Conservation (phyloP, 2,113 vertebrate species). For the Erpornis zantholeuca region DNA sequence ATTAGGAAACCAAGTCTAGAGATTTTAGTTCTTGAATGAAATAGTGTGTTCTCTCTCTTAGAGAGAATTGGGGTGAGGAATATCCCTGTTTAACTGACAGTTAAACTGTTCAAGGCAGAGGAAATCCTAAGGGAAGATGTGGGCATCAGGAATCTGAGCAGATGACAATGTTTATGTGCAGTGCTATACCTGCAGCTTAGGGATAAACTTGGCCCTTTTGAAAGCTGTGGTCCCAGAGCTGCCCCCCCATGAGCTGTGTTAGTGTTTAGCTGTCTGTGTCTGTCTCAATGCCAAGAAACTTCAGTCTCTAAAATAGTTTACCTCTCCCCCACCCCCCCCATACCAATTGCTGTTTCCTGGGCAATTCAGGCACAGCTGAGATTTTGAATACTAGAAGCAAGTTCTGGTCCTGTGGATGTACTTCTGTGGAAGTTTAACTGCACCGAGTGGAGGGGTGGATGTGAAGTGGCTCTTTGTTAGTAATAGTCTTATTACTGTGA, state of each 20-base stretch:
- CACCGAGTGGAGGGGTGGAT: neutral
- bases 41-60: neutral
- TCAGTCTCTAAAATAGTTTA: neutral
- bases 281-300: neutral
- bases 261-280: neutral
- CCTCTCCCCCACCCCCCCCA: too few species aligned
- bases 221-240: neutral
- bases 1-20: neutral
- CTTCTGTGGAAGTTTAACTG: neutral
- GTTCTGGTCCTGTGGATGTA: neutral
- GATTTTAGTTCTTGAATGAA: neutral
- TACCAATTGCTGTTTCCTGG: neutral
- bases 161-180: neutral
- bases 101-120: neutral
- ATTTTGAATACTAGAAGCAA: neutral
- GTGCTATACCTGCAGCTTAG: neutral
- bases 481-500: neutral
- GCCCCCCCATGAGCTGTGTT: fast-evolving
- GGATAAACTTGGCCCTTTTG: neutral
- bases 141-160: neutral
- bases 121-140: neutral
- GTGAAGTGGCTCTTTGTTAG: neutral
- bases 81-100: neutral
- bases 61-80: neutral
- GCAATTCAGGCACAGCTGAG: neutral